phyloP scores from a whole-genome alignment of 2,888 invertebrate species.

The Polymixis lichenea region DNA sequence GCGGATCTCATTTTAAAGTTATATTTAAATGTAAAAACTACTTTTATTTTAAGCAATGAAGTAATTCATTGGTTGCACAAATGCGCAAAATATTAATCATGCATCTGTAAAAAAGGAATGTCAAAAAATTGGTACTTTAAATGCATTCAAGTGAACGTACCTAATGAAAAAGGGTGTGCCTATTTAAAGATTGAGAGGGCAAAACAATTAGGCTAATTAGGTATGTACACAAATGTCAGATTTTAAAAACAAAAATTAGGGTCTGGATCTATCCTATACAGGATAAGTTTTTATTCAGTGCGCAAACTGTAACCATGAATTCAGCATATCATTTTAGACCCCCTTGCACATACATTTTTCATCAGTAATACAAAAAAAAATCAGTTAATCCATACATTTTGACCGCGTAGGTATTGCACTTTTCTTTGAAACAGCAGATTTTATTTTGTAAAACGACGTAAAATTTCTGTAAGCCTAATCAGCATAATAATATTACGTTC shows the following conservation, averaged over 20 bases:
- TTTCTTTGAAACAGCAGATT: too few species aligned
- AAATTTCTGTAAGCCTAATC: too few species aligned
- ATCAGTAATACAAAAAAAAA: too few species aligned
- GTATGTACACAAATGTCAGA: background rate
- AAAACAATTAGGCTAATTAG: background rate
- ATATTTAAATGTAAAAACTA: background rate
- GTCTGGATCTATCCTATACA: background rate
- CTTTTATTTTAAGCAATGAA: constrained; percentile 20
- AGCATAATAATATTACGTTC: too few species aligned
- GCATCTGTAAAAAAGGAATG: background rate
- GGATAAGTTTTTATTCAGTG: too few species aligned
- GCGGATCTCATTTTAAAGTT: constrained; percentile 29
- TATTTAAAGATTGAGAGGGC: background rate
- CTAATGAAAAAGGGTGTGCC: background rate
- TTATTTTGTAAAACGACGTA: too few species aligned
- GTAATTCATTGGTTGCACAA: background rate
- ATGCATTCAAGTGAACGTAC: background rate
- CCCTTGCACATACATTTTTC: too few species aligned
- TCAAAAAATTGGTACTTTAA: background rate
- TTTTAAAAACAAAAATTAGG: background rate
- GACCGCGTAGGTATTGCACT: too few species aligned
- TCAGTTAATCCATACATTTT: too few species aligned
- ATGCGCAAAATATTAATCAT: background rate
- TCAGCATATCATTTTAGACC: too few species aligned
- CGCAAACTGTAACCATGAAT: too few species aligned